phyloP scores from a whole-genome alignment of 2,797 vertebrate genomes.

The Lithobates pipiens region DNA sequence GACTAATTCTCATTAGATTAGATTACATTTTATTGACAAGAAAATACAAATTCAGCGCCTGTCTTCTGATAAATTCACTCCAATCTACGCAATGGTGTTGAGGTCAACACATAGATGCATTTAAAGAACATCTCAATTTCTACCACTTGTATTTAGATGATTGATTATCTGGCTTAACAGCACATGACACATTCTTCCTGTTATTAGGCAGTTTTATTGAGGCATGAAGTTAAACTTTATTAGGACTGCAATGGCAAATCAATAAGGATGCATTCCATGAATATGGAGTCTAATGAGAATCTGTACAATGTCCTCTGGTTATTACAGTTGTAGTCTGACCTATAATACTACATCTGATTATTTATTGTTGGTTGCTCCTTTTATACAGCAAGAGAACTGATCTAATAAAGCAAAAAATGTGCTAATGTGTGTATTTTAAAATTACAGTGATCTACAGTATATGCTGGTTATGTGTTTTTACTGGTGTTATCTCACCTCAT shows the following conservation, averaged over 20 bases:
- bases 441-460: not conserved
- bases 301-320: conserved; percentile 1
- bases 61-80: not conserved
- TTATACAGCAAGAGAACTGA: not conserved
- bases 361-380: not conserved
- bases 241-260: conserved; percentile 11
- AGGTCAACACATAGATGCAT: not conserved
- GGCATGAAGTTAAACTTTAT: conserved; percentile 22
- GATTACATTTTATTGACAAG: not conserved
- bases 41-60: not conserved
- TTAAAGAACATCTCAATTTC: conserved; percentile 10
- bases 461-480: not conserved
- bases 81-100: not conserved
- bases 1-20: not conserved
- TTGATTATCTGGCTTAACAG: conserved; percentile 12
- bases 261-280: conserved; percentile 12
- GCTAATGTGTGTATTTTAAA: not conserved
- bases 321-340: not conserved
- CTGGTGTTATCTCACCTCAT: not conserved
- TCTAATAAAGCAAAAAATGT: not conserved
- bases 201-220: conserved; percentile 8
- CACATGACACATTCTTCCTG: not conserved
- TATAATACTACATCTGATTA: not conserved
- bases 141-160: not conserved
- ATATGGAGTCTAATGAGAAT: conserved; percentile 9